Evolutionary conservation across 2,113 vertebrate species (phyloP).

Genomic region (Scomber colias): DNA sequence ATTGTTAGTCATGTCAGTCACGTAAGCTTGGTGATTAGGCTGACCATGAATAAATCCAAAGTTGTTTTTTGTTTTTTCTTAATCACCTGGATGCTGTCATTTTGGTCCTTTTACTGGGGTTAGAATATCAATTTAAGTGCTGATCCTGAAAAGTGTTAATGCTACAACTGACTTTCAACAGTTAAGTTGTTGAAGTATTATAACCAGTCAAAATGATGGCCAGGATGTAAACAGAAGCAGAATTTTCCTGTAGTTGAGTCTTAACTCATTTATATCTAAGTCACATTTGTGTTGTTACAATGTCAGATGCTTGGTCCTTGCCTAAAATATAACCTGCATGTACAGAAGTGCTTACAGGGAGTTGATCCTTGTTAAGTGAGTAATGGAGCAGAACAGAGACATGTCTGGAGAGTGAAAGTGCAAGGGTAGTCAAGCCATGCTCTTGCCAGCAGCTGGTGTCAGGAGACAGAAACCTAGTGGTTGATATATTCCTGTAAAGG

Average conservation of each 20-base stretch:
- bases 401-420: slow-evolving; percentile 56
- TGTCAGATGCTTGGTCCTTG: slow-evolving; percentile 20
- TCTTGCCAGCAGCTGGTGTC: slow-evolving; percentile 49
- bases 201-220: neutral
- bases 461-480: slow-evolving; percentile 46
- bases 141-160: neutral
- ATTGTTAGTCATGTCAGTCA: too few relatives aligned
- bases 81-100: too few relatives aligned
- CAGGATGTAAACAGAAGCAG: neutral
- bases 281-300: slow-evolving; percentile 32
- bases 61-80: too few relatives aligned
- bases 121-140: neutral
- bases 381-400: slow-evolving; percentile 57
- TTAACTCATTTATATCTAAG: slow-evolving; percentile 4
- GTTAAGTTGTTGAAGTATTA: neutral
- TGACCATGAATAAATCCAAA: too few relatives aligned
- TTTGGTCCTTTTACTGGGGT: too few relatives aligned
- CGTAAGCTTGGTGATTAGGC: too few relatives aligned
- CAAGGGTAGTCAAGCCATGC: slow-evolving; percentile 25
- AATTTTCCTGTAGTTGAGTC: neutral
- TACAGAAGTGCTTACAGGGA: slow-evolving; percentile 47
- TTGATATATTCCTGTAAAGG: slow-evolving; percentile 61
- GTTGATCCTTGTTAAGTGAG: slow-evolving; percentile 59
- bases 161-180: neutral
- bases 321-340: slow-evolving; percentile 38